Evolutionary conservation across 2,797 vertebrate genomes (phyloP), one percentile per base, ranked within the genome.

Genomic region (Sebastes melanostomus): DNA sequence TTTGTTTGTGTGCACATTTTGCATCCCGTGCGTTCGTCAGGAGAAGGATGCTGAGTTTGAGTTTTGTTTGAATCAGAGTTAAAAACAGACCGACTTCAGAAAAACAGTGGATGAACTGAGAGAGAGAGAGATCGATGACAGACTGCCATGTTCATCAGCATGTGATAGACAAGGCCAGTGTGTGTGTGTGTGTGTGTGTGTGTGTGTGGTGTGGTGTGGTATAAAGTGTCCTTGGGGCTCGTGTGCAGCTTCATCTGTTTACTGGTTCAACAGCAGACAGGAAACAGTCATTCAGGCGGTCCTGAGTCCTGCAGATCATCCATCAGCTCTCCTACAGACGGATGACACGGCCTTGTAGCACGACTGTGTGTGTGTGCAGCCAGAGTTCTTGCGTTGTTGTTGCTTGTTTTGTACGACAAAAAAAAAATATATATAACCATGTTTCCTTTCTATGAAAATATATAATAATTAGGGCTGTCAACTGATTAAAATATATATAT

Each of bases 241-340:
- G 5, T 82, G 71, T 68, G 77, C 65, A 50, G 75, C 73, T 82
- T 86, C 83, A 86, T 89, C 76, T 71, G 71, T 87, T 87, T 76
- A 80, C 73, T 65, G 77, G 70, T 81, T 70, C 34, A 75, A 22
- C 55, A 72, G 70, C 78, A 61, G 78, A 82, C 84, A 81, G 84
- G 82, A 88, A 85, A 72, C 77, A 77, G 77, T 74, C 71, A 54
- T 29, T 75, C 58, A 82, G 80, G 76, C 42, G 8, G n/a, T 69
- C 70, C 50, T 2, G 66, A 59, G 70, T 52, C 59, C 34, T 56
- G 29, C 63, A 68, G 62, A 67, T 84, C 66, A 82, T 91, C 78
- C 80, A 84, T 88, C 86, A 89, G 81, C 50, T 38, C 54, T 16
- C 9, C 55, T 25, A 63, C 68, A 67, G 20, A 73, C 79, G 25